phyloP scores from a whole-genome alignment of 2,888 invertebrate genomes.

The Cataglyphis altisquamis region DNA sequence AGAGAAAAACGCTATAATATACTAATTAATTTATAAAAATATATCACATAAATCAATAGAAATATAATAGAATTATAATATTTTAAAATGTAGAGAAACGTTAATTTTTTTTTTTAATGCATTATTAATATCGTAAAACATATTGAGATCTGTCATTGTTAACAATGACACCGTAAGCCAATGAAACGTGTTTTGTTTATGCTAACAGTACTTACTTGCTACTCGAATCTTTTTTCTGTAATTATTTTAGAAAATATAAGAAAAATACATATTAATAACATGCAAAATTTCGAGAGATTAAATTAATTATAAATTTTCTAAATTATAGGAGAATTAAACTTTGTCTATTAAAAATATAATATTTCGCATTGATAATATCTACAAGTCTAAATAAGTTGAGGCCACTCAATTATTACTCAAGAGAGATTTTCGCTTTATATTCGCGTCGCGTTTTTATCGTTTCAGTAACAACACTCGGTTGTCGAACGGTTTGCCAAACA shows the following conservation, averaged over 20 bases:
- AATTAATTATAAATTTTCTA: background rate
- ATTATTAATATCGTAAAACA: background rate
- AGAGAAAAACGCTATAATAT: background rate
- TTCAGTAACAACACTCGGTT: background rate
- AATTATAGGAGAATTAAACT: background rate
- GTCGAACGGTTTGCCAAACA: background rate
- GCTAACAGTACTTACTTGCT: slow-evolving; percentile 31
- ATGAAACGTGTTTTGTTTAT: background rate
- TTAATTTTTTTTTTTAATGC: background rate
- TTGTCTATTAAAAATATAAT: background rate
- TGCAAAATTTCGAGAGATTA: background rate
- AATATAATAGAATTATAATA: slow-evolving; percentile 1
- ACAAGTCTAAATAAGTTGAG: slow-evolving; percentile 29
- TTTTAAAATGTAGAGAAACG: background rate
- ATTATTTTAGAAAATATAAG: background rate
- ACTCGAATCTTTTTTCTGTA: background rate
- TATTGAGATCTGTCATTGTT: background rate
- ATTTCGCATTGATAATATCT: background rate
- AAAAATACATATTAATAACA: background rate
- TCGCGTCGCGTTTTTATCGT: background rate
- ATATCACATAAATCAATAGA: background rate
- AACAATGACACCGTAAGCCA: background rate
- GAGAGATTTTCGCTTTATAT: background rate
- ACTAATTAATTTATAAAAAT: background rate
- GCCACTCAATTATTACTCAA: background rate